Evolutionary conservation across 2,888 invertebrate species (phyloP).

Genomic region (Helleia helle): DNA sequence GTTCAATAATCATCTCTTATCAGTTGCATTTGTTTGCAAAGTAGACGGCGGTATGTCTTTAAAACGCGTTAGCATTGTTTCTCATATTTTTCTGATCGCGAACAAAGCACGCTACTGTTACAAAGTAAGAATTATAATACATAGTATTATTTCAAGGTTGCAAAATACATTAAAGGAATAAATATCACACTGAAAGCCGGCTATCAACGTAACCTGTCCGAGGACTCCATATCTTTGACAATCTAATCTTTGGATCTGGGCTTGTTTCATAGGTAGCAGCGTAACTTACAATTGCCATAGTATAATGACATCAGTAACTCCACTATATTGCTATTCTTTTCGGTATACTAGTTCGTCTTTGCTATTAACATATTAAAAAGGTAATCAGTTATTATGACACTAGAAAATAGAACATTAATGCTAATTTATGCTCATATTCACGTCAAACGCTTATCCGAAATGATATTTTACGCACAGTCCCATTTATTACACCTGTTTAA

Average conservation of each 20-base stretch:
- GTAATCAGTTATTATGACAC: not conserved
- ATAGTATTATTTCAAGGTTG: no score
- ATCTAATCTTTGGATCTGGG: conserved; percentile 62
- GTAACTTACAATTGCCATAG: conserved; percentile 18
- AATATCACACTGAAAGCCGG: conserved; percentile 24
- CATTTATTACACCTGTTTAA: not conserved
- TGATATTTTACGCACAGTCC: not conserved
- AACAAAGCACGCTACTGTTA: no score
- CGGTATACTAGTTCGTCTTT: not conserved
- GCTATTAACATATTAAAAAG: not conserved
- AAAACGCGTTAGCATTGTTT: no score
- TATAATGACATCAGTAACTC: conserved; percentile 12
- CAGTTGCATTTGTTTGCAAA: no score
- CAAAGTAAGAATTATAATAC: no score
- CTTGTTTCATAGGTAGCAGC: conserved; percentile 37
- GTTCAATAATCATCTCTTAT: no score
- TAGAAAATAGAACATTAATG: not conserved
- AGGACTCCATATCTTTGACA: conserved; percentile 45
- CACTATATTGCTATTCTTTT: not conserved
- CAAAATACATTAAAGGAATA: conserved; percentile 5
- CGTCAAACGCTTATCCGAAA: not conserved
- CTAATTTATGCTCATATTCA: not conserved
- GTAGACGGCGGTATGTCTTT: no score
- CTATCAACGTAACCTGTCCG: conserved; percentile 22
- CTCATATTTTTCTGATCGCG: no score